A percentile compares a stretch with the other conserved stretches of the same genome.
phyloP scores from a whole-genome alignment of 2,797 vertebrate genomes.

The Sphenopsis melanotis region DNA sequence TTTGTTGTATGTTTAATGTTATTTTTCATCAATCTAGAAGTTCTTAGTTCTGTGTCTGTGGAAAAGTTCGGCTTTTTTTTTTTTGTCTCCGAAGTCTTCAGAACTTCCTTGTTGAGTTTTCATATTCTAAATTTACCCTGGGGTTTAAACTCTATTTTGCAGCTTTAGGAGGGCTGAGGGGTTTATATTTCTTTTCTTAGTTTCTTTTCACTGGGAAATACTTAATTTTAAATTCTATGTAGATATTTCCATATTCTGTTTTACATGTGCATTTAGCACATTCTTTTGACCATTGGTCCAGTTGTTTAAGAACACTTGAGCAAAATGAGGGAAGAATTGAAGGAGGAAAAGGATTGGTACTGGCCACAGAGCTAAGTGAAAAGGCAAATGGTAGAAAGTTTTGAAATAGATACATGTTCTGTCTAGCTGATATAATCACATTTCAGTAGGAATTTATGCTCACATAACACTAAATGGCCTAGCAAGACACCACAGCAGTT shows the following conservation, averaged over 20 bases:
- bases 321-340: background rate
- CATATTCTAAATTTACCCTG: background rate
- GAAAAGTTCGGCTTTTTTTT: background rate
- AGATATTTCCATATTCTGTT: background rate
- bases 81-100: background rate
- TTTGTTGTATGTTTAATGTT: background rate
- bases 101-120: background rate
- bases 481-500: background rate
- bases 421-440: background rate
- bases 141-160: background rate
- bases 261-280: background rate
- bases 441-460: background rate
- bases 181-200: background rate
- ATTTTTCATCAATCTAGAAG: background rate
- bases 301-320: background rate
- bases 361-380: background rate
- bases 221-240: background rate
- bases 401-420: background rate
- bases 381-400: background rate
- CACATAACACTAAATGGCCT: fast-evolving
- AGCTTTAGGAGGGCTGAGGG: background rate
- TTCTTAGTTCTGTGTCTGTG: background rate
- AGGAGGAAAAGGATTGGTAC: background rate
- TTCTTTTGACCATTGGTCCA: background rate
- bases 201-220: background rate